Base-by-base conservation (phyloP, 2,113 vertebrate species). In the Istiophorus platypterus region DNA sequence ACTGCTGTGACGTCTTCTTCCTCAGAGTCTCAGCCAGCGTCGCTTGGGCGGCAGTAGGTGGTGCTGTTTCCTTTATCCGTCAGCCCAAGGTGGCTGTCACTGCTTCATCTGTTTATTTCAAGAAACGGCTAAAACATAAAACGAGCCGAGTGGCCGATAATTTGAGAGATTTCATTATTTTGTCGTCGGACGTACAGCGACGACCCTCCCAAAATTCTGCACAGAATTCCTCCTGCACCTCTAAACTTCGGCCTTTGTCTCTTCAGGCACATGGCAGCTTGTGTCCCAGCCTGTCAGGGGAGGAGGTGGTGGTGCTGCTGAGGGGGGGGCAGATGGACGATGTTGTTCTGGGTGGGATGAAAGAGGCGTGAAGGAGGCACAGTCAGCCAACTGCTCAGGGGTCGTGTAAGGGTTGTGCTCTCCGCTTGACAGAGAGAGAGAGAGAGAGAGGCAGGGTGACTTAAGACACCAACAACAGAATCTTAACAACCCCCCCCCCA, bases 391-490 rank as follows among this genome's bases (percentile, higher is more conserved):
- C 92, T 91, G 92, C 85, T 90, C 85, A 87, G 92, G 92, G 93
- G 94, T 95, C 94, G 93, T 65, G 37, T 57, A 81, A 85, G 91
- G 94, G 94, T 93, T 90, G 91, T 81, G 72, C 83, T 89, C 87
- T 81, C 78, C 45, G 22, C 85, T 78, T 89, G 86, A 92, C 87
- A 83, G 73, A 66, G 51, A 71, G 39, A 69, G 85, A 87, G 75
- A 83, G 73, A 66, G 51, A 71, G 39, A 69, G 85, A 87, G 75
- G 77, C 77, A 52, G 80, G 62, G 74, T 27, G 61, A 82, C 64
- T 59, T 51, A 58, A 85, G 78, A 64, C 81, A 80, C 76, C 78
- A 71, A 34, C 57, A 61, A 65, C 73, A 77, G 42, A 62, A 68
- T 79, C 75, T 79, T 49, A 85, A 81, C 73, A 66, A 57, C 62